phyloP scores from a whole-genome alignment of 2,113 vertebrate species.

The Salvelinus alpinus region DNA sequence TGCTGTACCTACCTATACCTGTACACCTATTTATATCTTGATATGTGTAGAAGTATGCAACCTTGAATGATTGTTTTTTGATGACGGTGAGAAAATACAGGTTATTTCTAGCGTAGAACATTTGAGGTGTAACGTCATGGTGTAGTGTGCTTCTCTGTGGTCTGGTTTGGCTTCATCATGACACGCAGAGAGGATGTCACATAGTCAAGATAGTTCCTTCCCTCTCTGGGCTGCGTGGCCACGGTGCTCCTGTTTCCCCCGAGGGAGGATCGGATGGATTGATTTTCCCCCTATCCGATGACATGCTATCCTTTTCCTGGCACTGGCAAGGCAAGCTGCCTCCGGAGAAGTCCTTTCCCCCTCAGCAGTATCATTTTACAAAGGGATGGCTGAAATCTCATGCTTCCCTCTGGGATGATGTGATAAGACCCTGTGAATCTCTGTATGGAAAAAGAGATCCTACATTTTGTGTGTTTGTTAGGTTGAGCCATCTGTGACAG shows the following conservation, averaged over 20 bases:
- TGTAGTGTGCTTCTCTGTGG: slow-evolving; percentile 5
- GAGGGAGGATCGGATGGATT: slow-evolving; percentile 30
- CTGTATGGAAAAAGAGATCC: slow-evolving; percentile 33
- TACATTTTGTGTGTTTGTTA: slow-evolving; percentile 13
- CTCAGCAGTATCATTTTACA: slow-evolving; percentile 43
- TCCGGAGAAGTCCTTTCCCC: too few relatives aligned
- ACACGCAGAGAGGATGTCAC: slow-evolving; percentile 32
- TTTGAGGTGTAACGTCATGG: not conserved
- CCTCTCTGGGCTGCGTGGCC: slow-evolving; percentile 35
- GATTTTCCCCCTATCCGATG: slow-evolving; percentile 58
- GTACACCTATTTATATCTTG: too few relatives aligned
- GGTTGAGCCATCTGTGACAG: slow-evolving; percentile 20
- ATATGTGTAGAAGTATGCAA: too few relatives aligned
- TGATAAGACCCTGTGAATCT: slow-evolving; percentile 53
- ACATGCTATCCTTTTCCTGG: slow-evolving; percentile 53
- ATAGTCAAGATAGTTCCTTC: slow-evolving; percentile 13
- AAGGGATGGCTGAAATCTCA: slow-evolving; percentile 61
- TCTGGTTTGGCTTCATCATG: slow-evolving; percentile 6
- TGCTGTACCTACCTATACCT: too few relatives aligned
- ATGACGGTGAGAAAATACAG: not conserved
- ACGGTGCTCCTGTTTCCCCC: slow-evolving; percentile 51
- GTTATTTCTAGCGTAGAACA: not conserved
- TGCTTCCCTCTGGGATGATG: slow-evolving; percentile 36
- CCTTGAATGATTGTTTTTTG: too few relatives aligned
- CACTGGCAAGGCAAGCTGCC: slow-evolving; percentile 48